Evolutionary conservation across 1,140 invertebrate species (phyloP).

Genomic region (Achroia grisella): DNA sequence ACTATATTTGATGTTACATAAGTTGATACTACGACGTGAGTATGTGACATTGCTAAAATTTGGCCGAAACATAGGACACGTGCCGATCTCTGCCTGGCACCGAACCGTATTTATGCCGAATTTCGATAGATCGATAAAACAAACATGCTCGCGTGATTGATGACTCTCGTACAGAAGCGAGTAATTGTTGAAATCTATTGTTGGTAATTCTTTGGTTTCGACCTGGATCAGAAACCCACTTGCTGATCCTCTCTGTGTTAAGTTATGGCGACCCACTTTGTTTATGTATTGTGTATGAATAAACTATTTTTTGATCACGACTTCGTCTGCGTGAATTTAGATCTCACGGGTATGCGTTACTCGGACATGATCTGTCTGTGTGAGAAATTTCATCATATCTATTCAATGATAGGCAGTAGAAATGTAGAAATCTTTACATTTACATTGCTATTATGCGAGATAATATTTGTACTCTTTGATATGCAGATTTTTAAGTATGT

Average conservation of each 20-base stretch:
- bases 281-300: no score
- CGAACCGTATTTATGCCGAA: constrained; percentile 28
- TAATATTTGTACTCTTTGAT: no score
- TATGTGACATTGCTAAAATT: constrained; percentile 31
- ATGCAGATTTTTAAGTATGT: no score
- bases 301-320: no score
- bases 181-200: background rate
- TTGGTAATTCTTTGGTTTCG: constrained; percentile 1
- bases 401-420: no score
- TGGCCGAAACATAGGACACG: constrained; percentile 17
- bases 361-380: no score
- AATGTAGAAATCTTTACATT: no score
- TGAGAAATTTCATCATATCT: no score
- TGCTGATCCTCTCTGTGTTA: background rate
- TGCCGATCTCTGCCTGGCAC: constrained; percentile 41
- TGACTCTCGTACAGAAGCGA: constrained; percentile 20
- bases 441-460: no score
- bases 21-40: background rate
- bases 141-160: constrained; percentile 61
- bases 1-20: constrained; percentile 7
- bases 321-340: no score
- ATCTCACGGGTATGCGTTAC: no score
- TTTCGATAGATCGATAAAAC: constrained; percentile 42
- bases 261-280: background rate
- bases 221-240: constrained; percentile 16